Evolutionary conservation across 2,113 vertebrate species (phyloP).

Genomic region (Platichthys flesus): DNA sequence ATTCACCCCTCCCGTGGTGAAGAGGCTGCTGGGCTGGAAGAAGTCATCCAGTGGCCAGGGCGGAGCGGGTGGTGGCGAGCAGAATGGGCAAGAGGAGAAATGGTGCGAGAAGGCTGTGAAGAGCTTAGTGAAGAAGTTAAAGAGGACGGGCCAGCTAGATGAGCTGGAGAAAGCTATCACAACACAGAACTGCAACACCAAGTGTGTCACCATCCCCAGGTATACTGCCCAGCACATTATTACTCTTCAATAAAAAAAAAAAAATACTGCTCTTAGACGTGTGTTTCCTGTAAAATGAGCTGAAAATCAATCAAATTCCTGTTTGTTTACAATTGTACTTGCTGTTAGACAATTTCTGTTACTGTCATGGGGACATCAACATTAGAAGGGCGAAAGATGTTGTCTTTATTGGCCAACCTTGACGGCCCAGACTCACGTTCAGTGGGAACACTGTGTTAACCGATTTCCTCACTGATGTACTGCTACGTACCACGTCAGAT

Average conservation of each 20-base stretch:
- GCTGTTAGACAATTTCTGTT: neutral
- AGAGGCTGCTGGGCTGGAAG: conserved; percentile 97
- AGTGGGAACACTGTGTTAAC: conserved; percentile 62
- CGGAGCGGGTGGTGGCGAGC: conserved; percentile 88
- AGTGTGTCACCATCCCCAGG: conserved; percentile 99
- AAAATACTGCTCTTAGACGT: neutral
- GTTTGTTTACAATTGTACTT: conserved; percentile 35
- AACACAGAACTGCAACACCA: conserved; percentile 98
- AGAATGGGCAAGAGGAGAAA: conserved; percentile 98
- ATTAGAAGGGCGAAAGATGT: conserved; percentile 34
- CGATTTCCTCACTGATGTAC: conserved; percentile 51
- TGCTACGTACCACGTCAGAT: conserved; percentile 48
- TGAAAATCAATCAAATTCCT: neutral
- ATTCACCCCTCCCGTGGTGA: conserved; percentile 98
- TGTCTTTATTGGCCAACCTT: conserved; percentile 71
- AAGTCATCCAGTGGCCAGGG: conserved; percentile 89
- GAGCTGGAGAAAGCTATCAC: conserved; percentile 99
- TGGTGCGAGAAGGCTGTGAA: conserved; percentile 99
- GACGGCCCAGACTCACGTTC: conserved; percentile 62
- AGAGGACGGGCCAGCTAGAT: conserved; percentile 97
- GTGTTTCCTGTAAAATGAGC: neutral
- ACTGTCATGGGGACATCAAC: neutral
- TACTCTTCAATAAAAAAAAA: neutral
- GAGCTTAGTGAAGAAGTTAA: conserved; percentile 97
- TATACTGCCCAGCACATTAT: conserved; percentile 66